These are phyloP conservation scores for Microhierax caerulescens DNA, from an alignment of 2,797 vertebrate species.

Conservation along the genomic window DNA sequence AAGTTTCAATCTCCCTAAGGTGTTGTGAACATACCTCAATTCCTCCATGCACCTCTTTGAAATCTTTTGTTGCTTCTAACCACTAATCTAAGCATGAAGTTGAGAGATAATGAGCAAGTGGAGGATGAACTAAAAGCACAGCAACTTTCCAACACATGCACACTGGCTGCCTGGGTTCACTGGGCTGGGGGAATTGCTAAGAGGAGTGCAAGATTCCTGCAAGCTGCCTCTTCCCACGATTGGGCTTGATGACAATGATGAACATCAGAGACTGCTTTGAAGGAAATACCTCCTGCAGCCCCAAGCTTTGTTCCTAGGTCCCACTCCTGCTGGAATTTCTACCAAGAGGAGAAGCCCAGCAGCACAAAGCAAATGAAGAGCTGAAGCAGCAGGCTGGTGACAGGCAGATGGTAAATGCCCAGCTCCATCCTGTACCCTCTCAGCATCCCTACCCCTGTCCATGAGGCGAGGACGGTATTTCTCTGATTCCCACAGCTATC, in stretches of 20 bases:
- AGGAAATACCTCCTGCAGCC: not conserved
- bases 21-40: not conserved
- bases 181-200: not conserved
- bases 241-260: not conserved
- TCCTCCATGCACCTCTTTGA: not conserved
- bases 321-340: not conserved
- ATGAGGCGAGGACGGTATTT: not conserved
- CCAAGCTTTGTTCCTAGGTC: not conserved
- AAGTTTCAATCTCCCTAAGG: not conserved
- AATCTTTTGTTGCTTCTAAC: not conserved
- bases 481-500: not conserved
- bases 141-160: rapidly evolving
- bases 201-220: not conserved
- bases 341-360: not conserved
- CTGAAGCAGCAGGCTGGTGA: not conserved
- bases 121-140: not conserved
- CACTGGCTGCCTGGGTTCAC: not conserved
- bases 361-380: not conserved
- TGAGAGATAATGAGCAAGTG: not conserved
- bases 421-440: not conserved
- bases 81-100: not conserved
- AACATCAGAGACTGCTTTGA: not conserved
- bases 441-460: not conserved
- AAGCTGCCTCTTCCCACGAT: not conserved
- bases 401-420: not conserved